These are phyloP conservation scores for Mallotus villosus DNA, from an alignment of 2,797 vertebrate genomes.

Conservation along the genomic window DNA sequence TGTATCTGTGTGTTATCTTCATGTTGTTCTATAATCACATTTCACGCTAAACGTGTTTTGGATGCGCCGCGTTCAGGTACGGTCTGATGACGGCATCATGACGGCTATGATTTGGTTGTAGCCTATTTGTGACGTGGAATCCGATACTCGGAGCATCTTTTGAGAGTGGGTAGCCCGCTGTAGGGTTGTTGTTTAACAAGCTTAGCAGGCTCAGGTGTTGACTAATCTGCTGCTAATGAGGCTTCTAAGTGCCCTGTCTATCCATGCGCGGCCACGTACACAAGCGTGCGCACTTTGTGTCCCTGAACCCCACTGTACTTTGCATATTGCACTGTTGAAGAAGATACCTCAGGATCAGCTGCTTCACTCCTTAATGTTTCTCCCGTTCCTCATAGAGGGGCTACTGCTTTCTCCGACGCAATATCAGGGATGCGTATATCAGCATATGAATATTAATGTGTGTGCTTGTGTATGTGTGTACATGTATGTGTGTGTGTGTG, in stretches of 20 bases:
- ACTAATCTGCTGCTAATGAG: slow-evolving; percentile 59
- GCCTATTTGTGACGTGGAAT: too few relatives aligned
- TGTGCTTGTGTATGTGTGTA: neutral
- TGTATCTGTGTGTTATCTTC: slow-evolving; percentile 18
- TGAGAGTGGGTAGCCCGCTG: slow-evolving; percentile 4
- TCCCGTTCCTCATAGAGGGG: neutral
- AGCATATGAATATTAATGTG: neutral
- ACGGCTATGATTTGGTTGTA: too few relatives aligned
- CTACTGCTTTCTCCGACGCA: neutral
- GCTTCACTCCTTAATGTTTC: too few relatives aligned
- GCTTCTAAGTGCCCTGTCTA: slow-evolving; percentile 32
- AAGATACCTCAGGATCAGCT: too few relatives aligned
- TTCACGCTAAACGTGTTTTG: too few relatives aligned
- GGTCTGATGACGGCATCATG: too few relatives aligned
- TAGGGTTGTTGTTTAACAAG: slow-evolving; percentile 57
- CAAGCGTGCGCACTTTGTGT: slow-evolving; percentile 10
- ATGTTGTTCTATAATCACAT: neutral
- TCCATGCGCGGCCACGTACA: neutral
- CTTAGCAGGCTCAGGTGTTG: slow-evolving; percentile 61
- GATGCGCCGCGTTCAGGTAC: too few relatives aligned
- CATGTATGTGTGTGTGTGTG: neutral
- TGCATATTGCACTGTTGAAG: too few relatives aligned
- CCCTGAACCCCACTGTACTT: neutral
- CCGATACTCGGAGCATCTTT: too few relatives aligned
- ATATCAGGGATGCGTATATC: neutral